A percentile compares a stretch with the other conserved stretches of the same genome.
phyloP scores from a whole-genome alignment of 2,797 vertebrate genomes.

The Lepilemur septentrionalis region DNA sequence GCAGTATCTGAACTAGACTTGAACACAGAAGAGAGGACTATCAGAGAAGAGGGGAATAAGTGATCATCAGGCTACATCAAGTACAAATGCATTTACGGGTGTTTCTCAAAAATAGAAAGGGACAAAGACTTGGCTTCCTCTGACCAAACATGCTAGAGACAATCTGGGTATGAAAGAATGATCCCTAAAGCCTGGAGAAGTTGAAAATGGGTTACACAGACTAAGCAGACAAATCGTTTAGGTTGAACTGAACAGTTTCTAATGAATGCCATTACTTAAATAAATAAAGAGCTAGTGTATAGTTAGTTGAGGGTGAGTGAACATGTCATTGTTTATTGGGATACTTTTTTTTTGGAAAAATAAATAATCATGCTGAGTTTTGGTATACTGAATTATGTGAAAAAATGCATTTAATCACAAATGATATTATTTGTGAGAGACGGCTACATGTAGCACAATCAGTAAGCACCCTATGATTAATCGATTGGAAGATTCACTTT shows the following conservation, averaged over 20 bases:
- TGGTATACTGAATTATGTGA: neutral
- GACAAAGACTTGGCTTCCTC: neutral
- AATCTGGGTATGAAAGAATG: neutral
- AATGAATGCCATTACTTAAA: neutral
- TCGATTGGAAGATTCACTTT: conserved; percentile 33
- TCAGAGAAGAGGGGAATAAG: neutral
- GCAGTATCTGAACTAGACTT: neutral
- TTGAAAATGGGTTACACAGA: neutral
- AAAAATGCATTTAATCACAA: conserved; percentile 13
- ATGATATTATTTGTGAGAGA: neutral
- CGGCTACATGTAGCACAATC: neutral
- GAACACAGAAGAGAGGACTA: neutral
- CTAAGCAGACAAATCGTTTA: neutral
- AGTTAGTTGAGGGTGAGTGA: neutral
- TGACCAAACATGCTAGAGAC: neutral
- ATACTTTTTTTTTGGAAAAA: neutral
- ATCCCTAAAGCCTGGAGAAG: neutral
- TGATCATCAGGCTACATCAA: neutral
- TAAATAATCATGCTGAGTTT: neutral
- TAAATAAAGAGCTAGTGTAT: neutral
- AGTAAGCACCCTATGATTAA: conserved; percentile 33
- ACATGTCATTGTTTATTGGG: neutral
- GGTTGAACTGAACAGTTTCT: neutral
- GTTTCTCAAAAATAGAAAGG: neutral
- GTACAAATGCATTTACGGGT: neutral